Evolutionary conservation across 2,888 invertebrate species (phyloP), one percentile per base, ranked within the genome.

Genomic region (Platycheirus albimanus): DNA sequence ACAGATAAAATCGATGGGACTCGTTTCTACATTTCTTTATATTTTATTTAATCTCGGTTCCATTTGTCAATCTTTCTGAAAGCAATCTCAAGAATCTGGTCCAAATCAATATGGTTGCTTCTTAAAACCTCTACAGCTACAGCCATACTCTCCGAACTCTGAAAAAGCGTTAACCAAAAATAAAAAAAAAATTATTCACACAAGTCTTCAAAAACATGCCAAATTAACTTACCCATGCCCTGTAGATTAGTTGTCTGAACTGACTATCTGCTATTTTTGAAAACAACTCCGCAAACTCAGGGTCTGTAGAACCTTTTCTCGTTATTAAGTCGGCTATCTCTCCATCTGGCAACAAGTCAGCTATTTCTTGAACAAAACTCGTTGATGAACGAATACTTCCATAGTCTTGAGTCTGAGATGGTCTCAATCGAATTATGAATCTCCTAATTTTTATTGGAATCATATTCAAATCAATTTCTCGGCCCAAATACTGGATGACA

Each of bases 141-240:
- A 8, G 20, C 28, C 11, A 80, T 28, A 7, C 49, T 45, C 6
- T 51, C 11, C 8, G 80, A 69, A 10, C 63, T 58, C 75, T 80
- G 15, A 1, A 56, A 51, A 3, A 51, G 1, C 1, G 3, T 7
- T 8, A 2, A 17, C 20, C 13, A n/a, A n/a, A n/a, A n/a, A n/a
- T n/a, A n/a, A n/a, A n/a, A n/a, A n/a, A n/a, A n/a, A n/a, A n/a
- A n/a, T n/a, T n/a, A n/a, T n/a, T n/a, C n/a, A n/a, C n/a, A n/a
- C n/a, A n/a, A n/a, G n/a, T n/a, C n/a, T n/a, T n/a, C n/a, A n/a
- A n/a, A n/a, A n/a, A n/a, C n/a, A n/a, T n/a, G n/a, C n/a, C n/a
- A n/a, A n/a, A n/a, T n/a, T 3, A 54, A 74, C 80, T 52, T 10
- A 81, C 80, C 41, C 54, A 70, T n/a, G 80, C 70, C n/a, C 10